phyloP scores from a whole-genome alignment of 2,888 invertebrate genomes.

The Athripsodes cinereus region DNA sequence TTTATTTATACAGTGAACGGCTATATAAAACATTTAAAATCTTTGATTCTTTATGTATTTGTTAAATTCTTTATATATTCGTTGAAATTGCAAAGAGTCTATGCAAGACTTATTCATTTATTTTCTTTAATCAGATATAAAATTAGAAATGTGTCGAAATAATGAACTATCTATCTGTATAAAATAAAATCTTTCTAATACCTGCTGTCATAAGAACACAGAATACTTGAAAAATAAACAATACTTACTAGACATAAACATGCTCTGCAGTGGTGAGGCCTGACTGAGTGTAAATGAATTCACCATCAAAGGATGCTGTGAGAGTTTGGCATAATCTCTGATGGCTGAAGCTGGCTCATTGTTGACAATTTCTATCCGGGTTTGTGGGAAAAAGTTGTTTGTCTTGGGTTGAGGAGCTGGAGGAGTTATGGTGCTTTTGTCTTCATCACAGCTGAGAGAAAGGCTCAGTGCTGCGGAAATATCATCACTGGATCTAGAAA shows the following conservation, averaged over 20 bases:
- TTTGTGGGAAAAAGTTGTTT: slow-evolving; percentile 17
- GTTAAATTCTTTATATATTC: no score
- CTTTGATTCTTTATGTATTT: no score
- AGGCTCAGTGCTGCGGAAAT: slow-evolving; percentile 47
- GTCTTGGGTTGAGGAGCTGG: slow-evolving; percentile 13
- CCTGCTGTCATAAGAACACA: no score
- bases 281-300: slow-evolving; percentile 46
- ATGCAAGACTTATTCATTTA: no score
- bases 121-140: no score
- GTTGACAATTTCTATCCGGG: slow-evolving; percentile 18
- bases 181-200: no score
- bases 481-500: slow-evolving; percentile 46
- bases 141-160: no score
- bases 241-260: slow-evolving; percentile 43
- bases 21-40: no score
- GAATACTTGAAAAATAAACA: neutral
- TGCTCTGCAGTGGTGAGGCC: slow-evolving; percentile 41
- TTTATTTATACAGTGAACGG: no score
- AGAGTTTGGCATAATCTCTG: slow-evolving; percentile 38
- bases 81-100: no score
- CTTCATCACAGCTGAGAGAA: slow-evolving; percentile 49
- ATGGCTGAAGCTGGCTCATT: slow-evolving; percentile 9
- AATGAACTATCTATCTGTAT: no score
- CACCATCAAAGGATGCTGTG: slow-evolving; percentile 47
- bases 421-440: slow-evolving; percentile 25